phyloP scores from a whole-genome alignment of 2,113 vertebrate species.

The Physeter macrocephalus region DNA sequence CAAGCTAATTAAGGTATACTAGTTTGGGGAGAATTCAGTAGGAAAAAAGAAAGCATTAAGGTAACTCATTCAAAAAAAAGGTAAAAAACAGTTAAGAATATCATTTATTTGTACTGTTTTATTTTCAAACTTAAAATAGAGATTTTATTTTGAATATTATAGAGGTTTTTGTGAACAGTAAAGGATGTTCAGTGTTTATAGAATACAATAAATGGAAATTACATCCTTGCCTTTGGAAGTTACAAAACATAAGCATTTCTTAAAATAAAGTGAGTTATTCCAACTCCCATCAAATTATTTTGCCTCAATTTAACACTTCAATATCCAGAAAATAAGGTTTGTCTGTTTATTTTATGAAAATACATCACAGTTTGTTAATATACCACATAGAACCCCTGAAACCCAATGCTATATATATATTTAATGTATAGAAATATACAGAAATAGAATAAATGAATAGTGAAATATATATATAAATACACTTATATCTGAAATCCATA shows the following conservation, averaged over 20 bases:
- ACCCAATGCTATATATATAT: background rate
- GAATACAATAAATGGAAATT: background rate
- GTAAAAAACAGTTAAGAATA: background rate
- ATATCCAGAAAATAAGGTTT: background rate
- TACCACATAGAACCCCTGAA: background rate
- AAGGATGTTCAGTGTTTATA: background rate
- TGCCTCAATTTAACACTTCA: background rate
- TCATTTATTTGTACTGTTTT: background rate
- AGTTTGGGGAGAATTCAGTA: background rate
- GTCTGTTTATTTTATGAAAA: slow-evolving; percentile 20
- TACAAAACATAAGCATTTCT: background rate
- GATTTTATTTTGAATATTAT: background rate
- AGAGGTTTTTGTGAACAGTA: background rate
- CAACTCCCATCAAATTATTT: background rate
- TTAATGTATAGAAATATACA: background rate
- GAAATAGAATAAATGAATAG: background rate
- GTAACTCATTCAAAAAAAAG: background rate
- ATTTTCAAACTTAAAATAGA: slow-evolving; percentile 16
- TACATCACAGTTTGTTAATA: background rate
- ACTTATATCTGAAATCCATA: background rate
- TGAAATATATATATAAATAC: background rate
- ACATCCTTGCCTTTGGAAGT: background rate
- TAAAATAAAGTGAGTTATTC: background rate
- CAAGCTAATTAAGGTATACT: background rate
- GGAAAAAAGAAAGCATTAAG: slow-evolving; percentile 1